Evolutionary conservation across 2,113 vertebrate genomes (phyloP).

Genomic region (Coregonus clupeaformis): DNA sequence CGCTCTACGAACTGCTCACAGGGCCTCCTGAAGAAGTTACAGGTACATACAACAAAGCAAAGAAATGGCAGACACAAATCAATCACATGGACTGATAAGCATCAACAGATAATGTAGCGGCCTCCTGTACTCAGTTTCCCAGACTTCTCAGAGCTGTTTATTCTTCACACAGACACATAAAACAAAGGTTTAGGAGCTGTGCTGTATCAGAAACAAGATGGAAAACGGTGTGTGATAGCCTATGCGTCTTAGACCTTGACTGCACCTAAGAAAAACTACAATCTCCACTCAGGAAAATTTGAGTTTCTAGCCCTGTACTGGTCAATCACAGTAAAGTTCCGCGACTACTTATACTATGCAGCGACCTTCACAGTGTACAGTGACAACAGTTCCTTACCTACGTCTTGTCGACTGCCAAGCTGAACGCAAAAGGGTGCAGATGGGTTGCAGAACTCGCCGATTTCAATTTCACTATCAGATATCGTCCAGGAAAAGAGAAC

Average conservation of each 20-base stretch:
- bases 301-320: constrained; percentile 23
- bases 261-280: not conserved
- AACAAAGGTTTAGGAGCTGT: not conserved
- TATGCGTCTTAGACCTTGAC: not conserved
- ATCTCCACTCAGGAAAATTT: not conserved
- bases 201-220: constrained; percentile 1
- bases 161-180: not conserved
- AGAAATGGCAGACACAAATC: not conserved
- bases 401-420: too few species aligned
- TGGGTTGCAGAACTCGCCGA: not conserved
- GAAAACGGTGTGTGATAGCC: not conserved
- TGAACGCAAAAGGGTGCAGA: too few species aligned
- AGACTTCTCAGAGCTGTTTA: not conserved
- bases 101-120: not conserved
- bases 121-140: constrained; percentile 12
- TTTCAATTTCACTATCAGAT: not conserved
- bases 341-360: not conserved
- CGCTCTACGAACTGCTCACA: not conserved
- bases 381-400: too few species aligned
- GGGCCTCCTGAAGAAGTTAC: not conserved
- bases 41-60: not conserved
- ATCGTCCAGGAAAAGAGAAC: not conserved
- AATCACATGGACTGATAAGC: not conserved
- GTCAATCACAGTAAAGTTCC: not conserved
- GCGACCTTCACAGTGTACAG: not conserved